Conservation (phyloP, 1,140 invertebrate genomes). For the Drosophila willistoni region DNA sequence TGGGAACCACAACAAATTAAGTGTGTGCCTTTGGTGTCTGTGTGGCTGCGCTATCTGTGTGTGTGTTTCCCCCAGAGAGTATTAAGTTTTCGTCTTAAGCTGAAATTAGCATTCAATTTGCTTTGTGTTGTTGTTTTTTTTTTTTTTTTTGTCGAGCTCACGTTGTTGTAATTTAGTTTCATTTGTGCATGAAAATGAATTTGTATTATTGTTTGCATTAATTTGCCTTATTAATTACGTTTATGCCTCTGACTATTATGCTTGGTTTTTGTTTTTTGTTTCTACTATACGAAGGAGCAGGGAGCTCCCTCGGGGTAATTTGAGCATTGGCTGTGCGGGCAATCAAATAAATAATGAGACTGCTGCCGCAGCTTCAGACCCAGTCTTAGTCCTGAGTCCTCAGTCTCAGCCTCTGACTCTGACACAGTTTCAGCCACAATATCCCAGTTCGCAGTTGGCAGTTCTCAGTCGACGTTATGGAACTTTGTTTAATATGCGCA, state of each 20-base stretch:
- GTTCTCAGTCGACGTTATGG: slow-evolving; percentile 32
- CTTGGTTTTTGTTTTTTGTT: slow-evolving; percentile 35
- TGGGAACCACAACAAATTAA: slow-evolving; percentile 8
- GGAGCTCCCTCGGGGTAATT: slow-evolving; percentile 69
- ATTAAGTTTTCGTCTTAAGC: slow-evolving; percentile 53
- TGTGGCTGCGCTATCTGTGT: not conserved
- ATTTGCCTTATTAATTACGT: slow-evolving; percentile 82
- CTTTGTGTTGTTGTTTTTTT: slow-evolving; percentile 32
- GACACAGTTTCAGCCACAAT: slow-evolving; percentile 10
- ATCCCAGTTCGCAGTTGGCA: slow-evolving; percentile 22
- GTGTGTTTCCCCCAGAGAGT: slow-evolving; percentile 39
- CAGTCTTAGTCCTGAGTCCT: slow-evolving; percentile 8
- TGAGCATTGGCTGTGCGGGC: slow-evolving; percentile 74
- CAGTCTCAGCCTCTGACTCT: not conserved
- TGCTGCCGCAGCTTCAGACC: slow-evolving; percentile 44
- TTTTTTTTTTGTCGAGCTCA: slow-evolving; percentile 26
- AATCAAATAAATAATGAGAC: slow-evolving; percentile 80
- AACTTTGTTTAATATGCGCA: slow-evolving; percentile 81
- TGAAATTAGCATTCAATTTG: slow-evolving; percentile 61
- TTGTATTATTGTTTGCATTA: slow-evolving; percentile 82
- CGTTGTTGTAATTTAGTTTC: slow-evolving; percentile 80
- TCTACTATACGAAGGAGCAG: not conserved
- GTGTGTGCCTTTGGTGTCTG: not conserved
- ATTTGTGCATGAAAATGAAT: slow-evolving; percentile 80
- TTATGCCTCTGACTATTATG: slow-evolving; percentile 67